Percentiles rank a stretch among this genome's conserved stretches.
These are phyloP conservation scores for Equus quagga DNA, from an alignment of 2,113 vertebrate genomes.

Conservation along the genomic window DNA sequence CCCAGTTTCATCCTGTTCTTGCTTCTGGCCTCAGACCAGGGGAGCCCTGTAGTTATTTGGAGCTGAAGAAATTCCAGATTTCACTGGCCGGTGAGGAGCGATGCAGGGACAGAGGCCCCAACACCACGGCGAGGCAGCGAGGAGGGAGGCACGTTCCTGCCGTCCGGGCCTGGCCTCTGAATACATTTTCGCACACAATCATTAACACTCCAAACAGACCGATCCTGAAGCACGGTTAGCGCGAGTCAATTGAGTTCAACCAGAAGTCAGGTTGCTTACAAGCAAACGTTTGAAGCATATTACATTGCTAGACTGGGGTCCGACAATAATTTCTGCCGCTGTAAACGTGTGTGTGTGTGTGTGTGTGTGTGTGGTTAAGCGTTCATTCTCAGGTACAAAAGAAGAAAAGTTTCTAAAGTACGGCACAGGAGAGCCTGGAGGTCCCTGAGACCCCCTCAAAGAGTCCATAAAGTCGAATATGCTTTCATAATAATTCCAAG, in stretches of 20 bases:
- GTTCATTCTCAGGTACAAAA: background rate
- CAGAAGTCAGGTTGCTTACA: background rate
- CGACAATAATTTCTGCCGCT: background rate
- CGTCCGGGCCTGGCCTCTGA: background rate
- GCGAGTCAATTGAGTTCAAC: background rate
- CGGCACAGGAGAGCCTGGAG: background rate
- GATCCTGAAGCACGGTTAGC: conserved; percentile 14
- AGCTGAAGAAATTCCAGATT: background rate
- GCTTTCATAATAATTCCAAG: background rate
- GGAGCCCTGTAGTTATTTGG: background rate
- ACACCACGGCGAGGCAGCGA: background rate
- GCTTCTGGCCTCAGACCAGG: background rate
- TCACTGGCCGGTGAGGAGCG: background rate
- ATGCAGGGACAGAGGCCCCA: background rate
- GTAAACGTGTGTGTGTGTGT: background rate
- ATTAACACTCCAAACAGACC: background rate
- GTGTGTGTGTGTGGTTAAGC: background rate
- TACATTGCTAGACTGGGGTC: background rate
- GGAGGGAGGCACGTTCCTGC: background rate
- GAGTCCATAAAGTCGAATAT: background rate
- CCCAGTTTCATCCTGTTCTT: background rate
- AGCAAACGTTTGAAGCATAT: background rate
- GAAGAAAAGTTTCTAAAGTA: background rate
- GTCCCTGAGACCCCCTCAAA: background rate
- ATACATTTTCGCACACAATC: background rate